Evolutionary conservation across 2,113 vertebrate species (phyloP).

Genomic region (Telmatochromis sp.): DNA sequence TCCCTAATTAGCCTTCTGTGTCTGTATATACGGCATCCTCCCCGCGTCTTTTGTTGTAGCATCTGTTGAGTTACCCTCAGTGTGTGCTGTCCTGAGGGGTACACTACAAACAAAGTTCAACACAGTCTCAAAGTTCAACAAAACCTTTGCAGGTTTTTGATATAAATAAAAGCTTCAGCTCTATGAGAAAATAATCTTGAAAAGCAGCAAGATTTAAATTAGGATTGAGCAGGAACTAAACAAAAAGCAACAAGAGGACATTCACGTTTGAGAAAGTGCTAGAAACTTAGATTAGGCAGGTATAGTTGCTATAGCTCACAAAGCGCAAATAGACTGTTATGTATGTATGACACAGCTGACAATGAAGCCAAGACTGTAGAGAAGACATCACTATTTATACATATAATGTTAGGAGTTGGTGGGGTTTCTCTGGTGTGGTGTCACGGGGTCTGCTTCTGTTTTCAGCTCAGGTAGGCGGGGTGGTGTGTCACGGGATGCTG

Average conservation of each 20-base stretch:
- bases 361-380: neutral
- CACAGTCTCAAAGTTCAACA: neutral
- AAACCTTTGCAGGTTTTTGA: neutral
- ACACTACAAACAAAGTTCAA: neutral
- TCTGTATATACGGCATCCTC: neutral
- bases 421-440: too few relatives aligned
- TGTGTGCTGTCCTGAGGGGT: neutral
- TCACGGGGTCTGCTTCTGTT: too few relatives aligned
- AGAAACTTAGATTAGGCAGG: neutral
- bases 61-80: neutral
- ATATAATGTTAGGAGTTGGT: neutral
- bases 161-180: neutral
- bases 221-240: neutral
- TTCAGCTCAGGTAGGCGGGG: too few relatives aligned
- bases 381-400: neutral
- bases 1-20: neutral
- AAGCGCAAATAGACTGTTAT: neutral
- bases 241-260: neutral
- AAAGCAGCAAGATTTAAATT: neutral
- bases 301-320: neutral
- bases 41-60: neutral
- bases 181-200: neutral
- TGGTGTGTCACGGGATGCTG: too few relatives aligned
- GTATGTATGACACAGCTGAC: neutral
- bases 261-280: neutral